phyloP scores from a whole-genome alignment of 1,140 invertebrate genomes.

The Sarcophaga bullata region DNA sequence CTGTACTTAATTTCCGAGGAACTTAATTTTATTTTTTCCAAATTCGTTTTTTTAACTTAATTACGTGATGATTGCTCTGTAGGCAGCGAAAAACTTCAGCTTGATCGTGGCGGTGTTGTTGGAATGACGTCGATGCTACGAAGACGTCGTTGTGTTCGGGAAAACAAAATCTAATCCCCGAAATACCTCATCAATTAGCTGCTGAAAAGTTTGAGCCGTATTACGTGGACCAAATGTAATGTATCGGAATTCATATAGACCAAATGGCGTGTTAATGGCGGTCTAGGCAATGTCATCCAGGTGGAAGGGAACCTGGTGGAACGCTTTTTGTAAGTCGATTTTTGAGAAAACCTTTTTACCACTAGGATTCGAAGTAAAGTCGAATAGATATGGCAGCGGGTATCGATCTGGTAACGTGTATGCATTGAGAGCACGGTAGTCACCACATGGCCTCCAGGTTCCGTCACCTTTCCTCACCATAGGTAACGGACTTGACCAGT shows the following conservation, averaged over 20 bases:
- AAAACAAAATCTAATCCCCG: slow-evolving; percentile 60
- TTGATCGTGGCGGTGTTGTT: slow-evolving; percentile 55
- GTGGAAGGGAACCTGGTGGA: neutral
- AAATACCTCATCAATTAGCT: slow-evolving; percentile 66
- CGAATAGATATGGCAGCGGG: neutral
- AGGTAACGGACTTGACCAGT: slow-evolving; percentile 59
- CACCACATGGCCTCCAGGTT: too few species aligned
- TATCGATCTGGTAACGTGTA: neutral
- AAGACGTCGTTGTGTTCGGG: slow-evolving; percentile 67
- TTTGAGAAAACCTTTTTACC: slow-evolving; percentile 24
- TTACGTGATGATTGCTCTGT: slow-evolving; percentile 46
- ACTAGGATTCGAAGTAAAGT: neutral
- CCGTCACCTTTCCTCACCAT: too few species aligned
- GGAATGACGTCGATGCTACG: slow-evolving; percentile 56
- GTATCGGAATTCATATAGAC: neutral
- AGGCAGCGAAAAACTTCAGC: slow-evolving; percentile 50
- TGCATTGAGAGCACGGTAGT: too few species aligned
- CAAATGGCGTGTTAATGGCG: neutral
- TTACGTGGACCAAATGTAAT: slow-evolving; percentile 61
- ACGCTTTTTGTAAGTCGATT: slow-evolving; percentile 30
- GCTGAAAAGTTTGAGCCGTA: slow-evolving; percentile 65
- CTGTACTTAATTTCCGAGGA: slow-evolving; percentile 39
- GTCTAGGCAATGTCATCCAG: neutral
- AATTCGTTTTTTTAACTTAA: slow-evolving; percentile 57
- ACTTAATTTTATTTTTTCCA: slow-evolving; percentile 40